phyloP scores from a whole-genome alignment of 2,113 vertebrate species.

The Thinocorus orbignyianus region DNA sequence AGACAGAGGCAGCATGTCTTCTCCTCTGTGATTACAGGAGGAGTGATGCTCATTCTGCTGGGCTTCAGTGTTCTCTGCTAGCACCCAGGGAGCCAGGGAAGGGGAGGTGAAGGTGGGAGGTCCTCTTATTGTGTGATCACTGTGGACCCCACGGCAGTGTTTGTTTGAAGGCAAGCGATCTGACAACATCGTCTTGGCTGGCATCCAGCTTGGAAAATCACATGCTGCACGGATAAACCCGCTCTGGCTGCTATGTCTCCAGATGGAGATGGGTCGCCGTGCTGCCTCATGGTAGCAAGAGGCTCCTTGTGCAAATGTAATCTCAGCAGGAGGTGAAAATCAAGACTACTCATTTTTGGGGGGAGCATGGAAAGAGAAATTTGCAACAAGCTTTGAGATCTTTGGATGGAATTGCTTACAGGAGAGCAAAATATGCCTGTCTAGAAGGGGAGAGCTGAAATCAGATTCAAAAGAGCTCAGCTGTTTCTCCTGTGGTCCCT shows the following conservation, averaged over 20 bases:
- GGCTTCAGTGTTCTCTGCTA: neutral
- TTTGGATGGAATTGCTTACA: neutral
- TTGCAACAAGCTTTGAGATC: neutral
- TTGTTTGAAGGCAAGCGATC: neutral
- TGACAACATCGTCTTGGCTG: neutral
- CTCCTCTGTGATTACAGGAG: neutral
- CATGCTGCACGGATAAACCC: neutral
- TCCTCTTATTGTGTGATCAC: neutral
- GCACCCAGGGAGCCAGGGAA: neutral
- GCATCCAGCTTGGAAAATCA: neutral
- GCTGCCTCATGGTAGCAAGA: neutral
- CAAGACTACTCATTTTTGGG: neutral
- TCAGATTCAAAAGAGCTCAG: neutral
- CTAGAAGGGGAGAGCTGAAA: neutral
- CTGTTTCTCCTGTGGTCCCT: neutral
- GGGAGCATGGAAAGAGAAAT: neutral
- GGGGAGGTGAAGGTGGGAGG: neutral
- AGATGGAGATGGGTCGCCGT: neutral
- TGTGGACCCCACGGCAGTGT: neutral
- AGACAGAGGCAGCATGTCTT: neutral
- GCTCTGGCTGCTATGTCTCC: neutral
- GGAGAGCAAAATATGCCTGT: neutral
- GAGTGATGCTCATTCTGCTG: neutral
- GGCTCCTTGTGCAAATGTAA: neutral
- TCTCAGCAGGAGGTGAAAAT: neutral